Conservation (phyloP, 2,888 invertebrate genomes). For the Kryphioiulus occultus region DNA sequence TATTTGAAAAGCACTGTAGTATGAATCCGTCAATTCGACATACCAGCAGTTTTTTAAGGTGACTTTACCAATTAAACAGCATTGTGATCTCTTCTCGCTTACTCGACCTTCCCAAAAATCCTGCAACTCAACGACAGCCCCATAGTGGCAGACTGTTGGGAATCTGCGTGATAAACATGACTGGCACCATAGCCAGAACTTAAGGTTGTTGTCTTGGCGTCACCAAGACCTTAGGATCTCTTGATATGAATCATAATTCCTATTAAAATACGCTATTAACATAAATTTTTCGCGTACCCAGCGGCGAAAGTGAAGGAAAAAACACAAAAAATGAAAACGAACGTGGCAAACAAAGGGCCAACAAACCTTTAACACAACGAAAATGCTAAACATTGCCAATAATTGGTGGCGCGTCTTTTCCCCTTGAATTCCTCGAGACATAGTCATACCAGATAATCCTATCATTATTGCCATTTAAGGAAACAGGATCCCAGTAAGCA, state of each 20-base stretch:
- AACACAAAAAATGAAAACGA: background rate
- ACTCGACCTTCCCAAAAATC: too few species aligned
- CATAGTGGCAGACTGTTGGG: background rate
- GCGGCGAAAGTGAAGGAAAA: background rate
- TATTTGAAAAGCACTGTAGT: too few species aligned
- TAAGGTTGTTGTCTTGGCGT: slow-evolving; percentile 26
- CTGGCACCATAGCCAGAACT: background rate
- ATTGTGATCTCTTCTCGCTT: too few species aligned
- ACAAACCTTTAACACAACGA: background rate
- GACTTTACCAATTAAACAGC: too few species aligned
- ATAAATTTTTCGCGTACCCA: background rate
- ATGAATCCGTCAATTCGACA: too few species aligned
- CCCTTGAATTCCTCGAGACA: background rate
- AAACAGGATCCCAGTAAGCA: background rate
- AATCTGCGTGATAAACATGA: background rate
- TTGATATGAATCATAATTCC: slow-evolving; percentile 20
- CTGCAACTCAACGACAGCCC: too few species aligned
- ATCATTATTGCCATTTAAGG: slow-evolving; percentile 31
- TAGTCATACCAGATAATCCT: slow-evolving; percentile 1
- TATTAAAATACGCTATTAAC: background rate
- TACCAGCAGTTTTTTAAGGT: too few species aligned
- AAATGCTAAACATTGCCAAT: slow-evolving; percentile 20
- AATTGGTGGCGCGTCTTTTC: background rate
- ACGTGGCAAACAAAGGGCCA: slow-evolving; percentile 28
- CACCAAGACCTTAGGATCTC: background rate